phyloP scores from a whole-genome alignment of 2,888 invertebrate species.

The Dorcus parallelipipedus region DNA sequence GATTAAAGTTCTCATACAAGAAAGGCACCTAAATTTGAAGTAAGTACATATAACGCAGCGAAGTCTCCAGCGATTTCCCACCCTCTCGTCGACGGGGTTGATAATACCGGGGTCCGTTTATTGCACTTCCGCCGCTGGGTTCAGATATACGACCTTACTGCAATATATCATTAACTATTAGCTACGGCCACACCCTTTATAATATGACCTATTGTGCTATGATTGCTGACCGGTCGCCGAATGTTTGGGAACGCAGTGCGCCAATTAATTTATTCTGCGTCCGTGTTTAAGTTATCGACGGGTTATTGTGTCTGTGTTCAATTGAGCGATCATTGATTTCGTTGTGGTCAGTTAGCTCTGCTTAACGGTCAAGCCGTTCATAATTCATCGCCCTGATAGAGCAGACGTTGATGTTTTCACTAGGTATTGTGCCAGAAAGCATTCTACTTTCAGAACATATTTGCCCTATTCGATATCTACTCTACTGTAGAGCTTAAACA shows the following conservation, averaged over 20 bases:
- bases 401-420: too few relatives aligned
- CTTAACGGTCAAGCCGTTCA: not conserved
- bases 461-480: too few relatives aligned
- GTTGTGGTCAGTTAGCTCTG: constrained; percentile 21
- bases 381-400: too few relatives aligned
- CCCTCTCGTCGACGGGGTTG: constrained; percentile 3
- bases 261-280: constrained; percentile 25
- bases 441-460: too few relatives aligned
- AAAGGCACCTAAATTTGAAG: too few relatives aligned
- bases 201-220: constrained; percentile 27
- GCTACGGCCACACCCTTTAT: constrained; percentile 26
- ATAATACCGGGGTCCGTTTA: constrained; percentile 23
- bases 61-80: too few relatives aligned
- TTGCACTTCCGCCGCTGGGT: constrained; percentile 25
- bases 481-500: too few relatives aligned
- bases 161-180: constrained; percentile 31
- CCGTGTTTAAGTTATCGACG: constrained; percentile 21
- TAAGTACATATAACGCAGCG: too few relatives aligned
- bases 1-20: too few relatives aligned
- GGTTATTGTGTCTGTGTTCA: constrained; percentile 20
- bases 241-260: constrained; percentile 19
- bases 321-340: constrained; percentile 28
- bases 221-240: constrained; percentile 18
- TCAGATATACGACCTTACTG: constrained; percentile 20
- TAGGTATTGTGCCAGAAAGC: too few relatives aligned